Conservation (phyloP, 2,797 vertebrate species). For the Phrynocephalus guinanensis region DNA sequence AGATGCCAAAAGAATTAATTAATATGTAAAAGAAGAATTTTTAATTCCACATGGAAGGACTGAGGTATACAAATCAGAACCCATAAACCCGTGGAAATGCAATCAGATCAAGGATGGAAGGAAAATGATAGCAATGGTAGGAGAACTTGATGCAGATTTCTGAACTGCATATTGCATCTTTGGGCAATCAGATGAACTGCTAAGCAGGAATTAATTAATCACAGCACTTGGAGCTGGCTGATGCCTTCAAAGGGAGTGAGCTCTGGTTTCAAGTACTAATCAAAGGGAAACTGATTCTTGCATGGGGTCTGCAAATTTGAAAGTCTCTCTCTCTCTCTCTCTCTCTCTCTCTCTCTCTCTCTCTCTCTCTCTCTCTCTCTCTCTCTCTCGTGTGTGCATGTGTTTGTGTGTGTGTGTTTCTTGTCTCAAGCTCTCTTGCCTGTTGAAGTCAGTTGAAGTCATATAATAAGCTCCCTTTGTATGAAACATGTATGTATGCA, state of each 20-base stretch:
- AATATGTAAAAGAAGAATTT: background rate
- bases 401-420: background rate
- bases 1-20: background rate
- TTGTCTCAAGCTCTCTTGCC: constrained; percentile 8
- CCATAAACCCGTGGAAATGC: background rate
- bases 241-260: constrained; percentile 31
- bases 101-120: background rate
- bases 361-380: no score
- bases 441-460: background rate
- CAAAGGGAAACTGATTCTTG: constrained; percentile 22
- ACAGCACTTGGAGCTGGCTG: constrained; percentile 16
- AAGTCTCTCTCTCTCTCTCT: background rate
- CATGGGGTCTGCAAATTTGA: constrained; percentile 25
- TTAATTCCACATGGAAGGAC: background rate
- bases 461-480: constrained; percentile 11
- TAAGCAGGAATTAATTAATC: constrained; percentile 40
- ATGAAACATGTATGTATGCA: constrained; percentile 1
- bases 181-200: constrained; percentile 12
- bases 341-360: no score
- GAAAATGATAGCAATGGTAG: background rate
- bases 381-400: no score
- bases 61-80: constrained; percentile 12
- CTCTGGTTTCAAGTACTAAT: constrained; percentile 37
- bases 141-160: constrained; percentile 6
- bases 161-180: constrained; percentile 13